These are phyloP conservation scores for Drosophila sechellia DNA, from an alignment of 1,140 invertebrate genomes.

Conservation along the genomic window DNA sequence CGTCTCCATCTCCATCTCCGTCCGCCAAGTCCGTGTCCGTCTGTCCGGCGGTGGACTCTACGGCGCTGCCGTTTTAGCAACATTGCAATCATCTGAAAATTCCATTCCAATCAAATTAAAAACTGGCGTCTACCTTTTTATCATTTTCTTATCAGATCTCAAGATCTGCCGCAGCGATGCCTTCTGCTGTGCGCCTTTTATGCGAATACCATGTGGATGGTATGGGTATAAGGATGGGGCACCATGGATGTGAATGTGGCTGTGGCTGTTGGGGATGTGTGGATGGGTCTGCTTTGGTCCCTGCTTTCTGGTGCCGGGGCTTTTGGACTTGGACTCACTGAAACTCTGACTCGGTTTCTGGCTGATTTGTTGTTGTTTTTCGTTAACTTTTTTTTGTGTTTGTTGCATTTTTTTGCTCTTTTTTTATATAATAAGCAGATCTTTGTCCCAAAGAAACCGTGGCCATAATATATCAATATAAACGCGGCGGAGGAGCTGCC, in stretches of 20 bases:
- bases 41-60: constrained; percentile 35
- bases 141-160: constrained; percentile 84
- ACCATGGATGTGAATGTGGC: constrained; percentile 2
- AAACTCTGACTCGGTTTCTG: constrained; percentile 54
- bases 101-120: constrained; percentile 84
- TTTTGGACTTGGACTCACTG: constrained; percentile 27
- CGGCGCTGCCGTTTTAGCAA: constrained; percentile 81
- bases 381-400: constrained; percentile 46
- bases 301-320: constrained; percentile 16
- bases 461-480: constrained; percentile 84
- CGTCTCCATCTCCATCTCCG: constrained; percentile 26
- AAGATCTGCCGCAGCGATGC: constrained; percentile 83
- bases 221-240: constrained; percentile 46
- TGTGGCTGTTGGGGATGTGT: constrained; percentile 33
- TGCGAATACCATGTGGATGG: constrained; percentile 53
- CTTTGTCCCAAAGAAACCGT: constrained; percentile 84
- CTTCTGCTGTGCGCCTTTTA: constrained; percentile 81
- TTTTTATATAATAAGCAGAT: constrained; percentile 84
- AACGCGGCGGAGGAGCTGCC: constrained; percentile 51
- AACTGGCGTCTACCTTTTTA: constrained; percentile 84
- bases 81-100: constrained; percentile 83
- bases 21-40: constrained; percentile 22
- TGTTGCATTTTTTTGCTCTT: constrained; percentile 48
- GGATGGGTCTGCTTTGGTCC: constrained; percentile 57
- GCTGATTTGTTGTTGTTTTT: constrained; percentile 69